Base-by-base conservation (phyloP, 2,888 invertebrate genomes). In the Busseola fusca region DNA sequence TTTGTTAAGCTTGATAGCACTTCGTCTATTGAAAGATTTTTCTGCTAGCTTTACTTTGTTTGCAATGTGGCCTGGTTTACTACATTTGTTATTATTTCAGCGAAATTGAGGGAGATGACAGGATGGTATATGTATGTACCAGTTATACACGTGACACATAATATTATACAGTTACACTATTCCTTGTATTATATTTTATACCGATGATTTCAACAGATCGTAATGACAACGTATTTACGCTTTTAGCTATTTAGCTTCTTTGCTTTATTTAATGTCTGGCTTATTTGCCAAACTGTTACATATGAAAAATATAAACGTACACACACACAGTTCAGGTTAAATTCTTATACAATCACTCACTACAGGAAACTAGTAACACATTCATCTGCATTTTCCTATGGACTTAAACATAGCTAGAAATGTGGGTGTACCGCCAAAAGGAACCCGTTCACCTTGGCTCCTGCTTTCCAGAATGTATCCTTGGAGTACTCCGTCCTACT, bases 171-270 rank as follows among this genome's bases (percentile, higher is more conserved):
- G n/a, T n/a, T n/a, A n/a, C n/a, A 30, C 52, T 34, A 14, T 25
- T 30, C 34, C 34, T 10, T 9, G 37, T 5, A 48, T 9, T 9
- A 50, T 14, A 40, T 21, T 52, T 54, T 10, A 21, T 10, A 42
- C 5, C 37, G 59, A 58, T 76, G 77, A 77, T 21, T 71, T 54
- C 77, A 76, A 40, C n/a, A 12, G 9, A 16, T 48, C 9, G 52
- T 71, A 34, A 62, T 63, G 62, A 16, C 34, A 27, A 50, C 37
- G 52, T 65, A 52, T n/a, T n/a, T n/a, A n/a, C n/a, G n/a, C n/a
- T n/a, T n/a, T n/a, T n/a, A n/a, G n/a, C n/a, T n/a, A n/a, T n/a
- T n/a, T n/a, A 48, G 30, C 34, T 64, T 40, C 30, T 45, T 52
- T 42, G 30, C 21, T 54, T 27, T 34, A 59, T 69, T 48, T 18